Percentiles rank a stretch among this genome's conserved stretches.
phyloP scores from a whole-genome alignment of 23 tunicate genomes.

The Styela clava region DNA sequence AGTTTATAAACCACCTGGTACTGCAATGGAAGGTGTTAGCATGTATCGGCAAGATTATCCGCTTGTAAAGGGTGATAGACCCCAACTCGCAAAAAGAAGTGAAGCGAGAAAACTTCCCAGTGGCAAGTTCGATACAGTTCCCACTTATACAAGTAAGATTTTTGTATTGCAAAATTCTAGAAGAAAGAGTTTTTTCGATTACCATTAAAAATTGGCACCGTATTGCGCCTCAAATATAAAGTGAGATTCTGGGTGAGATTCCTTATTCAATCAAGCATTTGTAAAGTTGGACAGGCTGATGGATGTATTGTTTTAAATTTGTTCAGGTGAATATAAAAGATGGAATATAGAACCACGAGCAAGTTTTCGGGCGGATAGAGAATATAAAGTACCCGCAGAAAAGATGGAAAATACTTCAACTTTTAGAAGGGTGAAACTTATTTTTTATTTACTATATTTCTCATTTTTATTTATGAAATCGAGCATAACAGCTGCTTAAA shows the following conservation, averaged over 20 bases:
- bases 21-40: slow-evolving; percentile 74
- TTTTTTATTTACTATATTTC: neutral
- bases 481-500: too few relatives aligned
- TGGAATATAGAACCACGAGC: slow-evolving; percentile 73
- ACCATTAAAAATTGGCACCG: too few relatives aligned
- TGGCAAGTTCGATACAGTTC: slow-evolving; percentile 66
- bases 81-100: slow-evolving; percentile 47
- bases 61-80: slow-evolving; percentile 35
- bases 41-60: slow-evolving; percentile 81
- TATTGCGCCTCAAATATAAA: too few relatives aligned
- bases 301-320: neutral
- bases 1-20: slow-evolving; percentile 57
- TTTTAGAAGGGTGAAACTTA: slow-evolving; percentile 48
- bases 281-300: too few relatives aligned
- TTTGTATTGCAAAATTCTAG: too few relatives aligned
- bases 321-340: slow-evolving; percentile 65
- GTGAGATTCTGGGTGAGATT: too few relatives aligned
- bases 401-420: slow-evolving; percentile 81
- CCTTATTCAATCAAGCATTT: too few relatives aligned
- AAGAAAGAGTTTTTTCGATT: too few relatives aligned
- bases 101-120: slow-evolving; percentile 52
- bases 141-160: slow-evolving; percentile 72
- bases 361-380: slow-evolving; percentile 41
- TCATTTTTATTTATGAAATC: too few relatives aligned
- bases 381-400: slow-evolving; percentile 55